Base-by-base conservation (phyloP, 2,888 invertebrate species). In the Diabrotica balteata region DNA sequence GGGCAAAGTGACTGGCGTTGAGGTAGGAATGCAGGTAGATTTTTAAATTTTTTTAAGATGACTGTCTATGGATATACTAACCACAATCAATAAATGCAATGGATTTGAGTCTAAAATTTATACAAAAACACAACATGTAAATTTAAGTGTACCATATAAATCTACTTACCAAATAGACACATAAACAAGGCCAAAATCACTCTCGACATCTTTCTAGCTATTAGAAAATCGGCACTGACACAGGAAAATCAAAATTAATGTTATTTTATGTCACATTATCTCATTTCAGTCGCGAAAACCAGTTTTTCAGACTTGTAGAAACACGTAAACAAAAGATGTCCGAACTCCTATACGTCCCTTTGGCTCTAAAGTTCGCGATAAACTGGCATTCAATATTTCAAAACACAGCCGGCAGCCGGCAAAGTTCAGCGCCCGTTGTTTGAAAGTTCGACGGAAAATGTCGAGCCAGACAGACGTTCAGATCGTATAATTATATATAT, bases 381-480 rank as follows among this genome's bases (percentile, higher is more conserved):
- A 76, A 76, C 74, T 74, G 71, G 73, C 74, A 46, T 64, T 47
- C 11, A 51, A 51, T 58, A 45, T 58, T 66, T 72, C 65, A 72
- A 69, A 67, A 69, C 70, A 65, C 72, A 66, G 67, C 66, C 68
- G 71, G 68, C 71, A 68, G 72, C 71, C 73, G 72, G 71, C 70
- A 67, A 76, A 75, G 76, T 76, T 76, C 76, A 76, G 73, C 75
- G 76, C 64, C 76, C 76, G 74, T 76, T 76, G 76, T 76, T 76
- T 75, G 69, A 73, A 76, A 73, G 70, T 70, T 69, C 47, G 66
- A 62, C 72, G 69, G 66, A 47, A 61, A 53, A 50, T 17, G 44
- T 64, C 70, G 69, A 51, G 10, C 32, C n/a, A 47, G 46, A 58
- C 65, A 63, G 57, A 67, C 57, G 17, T 61, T 17, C 64, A 64